Base-by-base conservation (phyloP, 2,888 invertebrate species). In the Ctena decussata region DNA sequence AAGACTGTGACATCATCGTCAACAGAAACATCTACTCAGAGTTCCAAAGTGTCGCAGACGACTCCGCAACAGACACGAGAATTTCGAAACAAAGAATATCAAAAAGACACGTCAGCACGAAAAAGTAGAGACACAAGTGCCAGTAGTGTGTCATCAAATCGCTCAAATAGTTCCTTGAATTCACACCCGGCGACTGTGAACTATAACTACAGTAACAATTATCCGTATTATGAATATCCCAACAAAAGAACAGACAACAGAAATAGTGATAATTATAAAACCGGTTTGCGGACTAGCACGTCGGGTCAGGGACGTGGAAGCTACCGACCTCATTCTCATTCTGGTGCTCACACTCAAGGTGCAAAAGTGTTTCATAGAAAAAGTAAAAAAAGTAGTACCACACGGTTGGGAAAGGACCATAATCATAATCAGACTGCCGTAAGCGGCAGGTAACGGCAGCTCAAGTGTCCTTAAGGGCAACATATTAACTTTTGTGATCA, bases 111-210 rank as follows among this genome's bases (percentile, higher is more conserved):
- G 8, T 80, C 82, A 57, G 86, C 75, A 76, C 81, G 82, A n/a
- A 91, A 91, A 74, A 89, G 89, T 70, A 89, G 94, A 12, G 94
- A 94, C 74, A 88, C 91, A 24, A 94, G 93, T 80, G 89, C 91
- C 24, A 94, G 93, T 88, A 94, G 93, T 84, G 93, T 93, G 30
- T 93, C 93, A 15, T 94, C 94, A 24, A 92, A 90, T 74, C 90
- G 92, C 41, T 93, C 93, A 30, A 69, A 77, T 27, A 76, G 57
- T 27, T 77, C 84, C 27, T 41, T 65, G 44, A 77, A 74, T 24
- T 78, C 35, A 37, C 60, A 76, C 44, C 77, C 79, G 46, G 81
- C 85, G 5, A 57, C 77, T 27, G 44, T 72, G 46, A 78, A 80
- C 49, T 81, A 80, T 37, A 88, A 46, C 32, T 84, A 86, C 75